Evolutionary conservation across 1,140 invertebrate species (phyloP), one percentile per base, ranked within the genome.

Genomic region (Anoplophora glabripennis): DNA sequence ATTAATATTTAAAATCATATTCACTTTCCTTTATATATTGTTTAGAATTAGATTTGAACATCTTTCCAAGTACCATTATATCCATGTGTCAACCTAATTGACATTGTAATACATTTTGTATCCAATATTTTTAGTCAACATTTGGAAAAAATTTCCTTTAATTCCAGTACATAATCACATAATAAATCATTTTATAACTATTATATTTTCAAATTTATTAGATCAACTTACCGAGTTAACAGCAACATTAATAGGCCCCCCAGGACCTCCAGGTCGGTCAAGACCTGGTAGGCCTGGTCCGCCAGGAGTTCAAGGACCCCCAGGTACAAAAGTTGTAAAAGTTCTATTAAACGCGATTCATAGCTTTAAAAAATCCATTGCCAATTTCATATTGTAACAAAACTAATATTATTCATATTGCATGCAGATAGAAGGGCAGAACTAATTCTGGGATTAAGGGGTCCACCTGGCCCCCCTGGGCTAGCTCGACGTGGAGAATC

Each of bases 191-290:
- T 41, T 41, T n/a, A 17, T 15, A 41, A n/a, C 15, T 3, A n/a
- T n/a, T n/a, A 41, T 7, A 34, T 58, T 52, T 60, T 21, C 35
- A 59, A 45, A 47, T 54, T 52, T 48, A 48, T 68, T 71, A 86
- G 84, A 86, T 63, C 83, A 86, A 75, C 72, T 87, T 64, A 77
- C 75, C 21, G 84, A 86, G 63, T 74, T 87, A 64, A 77, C 83
- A 62, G 70, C 79, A 35, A 79, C 79, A 36, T 74, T 87, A 59
- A 73, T 79, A 53, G 85, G 85, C 33, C 83, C 83, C 15, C 84
- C 84, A 44, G 84, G 84, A 34, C 78, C 79, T 14, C 83, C 85
- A 45, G 84, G 84, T 40, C 71, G 77, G 61, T 79, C 81, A 45
- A 81, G 79, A 70, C 78, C 78, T 63, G 84, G 84, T 53, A 75